These are phyloP conservation scores for Natator depressus DNA, from an alignment of 2,113 vertebrate species.

Conservation along the genomic window DNA sequence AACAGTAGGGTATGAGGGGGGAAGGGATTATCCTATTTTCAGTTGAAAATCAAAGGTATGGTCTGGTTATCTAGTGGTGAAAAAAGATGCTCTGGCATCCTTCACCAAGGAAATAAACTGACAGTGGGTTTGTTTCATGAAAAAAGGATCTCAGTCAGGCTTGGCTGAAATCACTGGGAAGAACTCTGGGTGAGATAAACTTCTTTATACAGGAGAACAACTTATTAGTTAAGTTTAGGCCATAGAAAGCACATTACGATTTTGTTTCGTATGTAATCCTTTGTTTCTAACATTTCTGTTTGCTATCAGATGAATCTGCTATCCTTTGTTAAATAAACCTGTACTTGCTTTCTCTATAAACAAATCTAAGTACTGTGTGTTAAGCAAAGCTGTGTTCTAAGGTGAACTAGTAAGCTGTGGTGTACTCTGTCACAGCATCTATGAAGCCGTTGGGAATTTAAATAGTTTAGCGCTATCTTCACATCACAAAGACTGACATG, in stretches of 20 bases:
- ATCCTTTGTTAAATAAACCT: neutral
- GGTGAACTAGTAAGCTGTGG: neutral
- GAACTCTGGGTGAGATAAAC: neutral
- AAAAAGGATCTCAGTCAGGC: neutral
- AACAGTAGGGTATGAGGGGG: too few relatives aligned
- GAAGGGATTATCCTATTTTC: too few relatives aligned
- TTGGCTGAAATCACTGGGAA: neutral
- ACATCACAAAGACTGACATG: neutral
- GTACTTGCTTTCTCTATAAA: neutral
- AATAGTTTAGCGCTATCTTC: neutral
- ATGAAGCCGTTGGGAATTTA: neutral
- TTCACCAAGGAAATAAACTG: too few relatives aligned
- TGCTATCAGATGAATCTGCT: neutral
- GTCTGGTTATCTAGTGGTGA: too few relatives aligned
- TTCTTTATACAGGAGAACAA: neutral
- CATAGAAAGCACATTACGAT: neutral
- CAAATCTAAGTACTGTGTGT: neutral
- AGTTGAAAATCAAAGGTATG: too few relatives aligned
- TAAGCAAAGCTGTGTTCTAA: neutral
- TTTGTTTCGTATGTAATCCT: neutral
- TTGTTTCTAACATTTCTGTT: neutral
- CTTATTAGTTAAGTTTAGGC: neutral
- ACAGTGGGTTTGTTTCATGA: neutral
- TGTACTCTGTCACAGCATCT: neutral
- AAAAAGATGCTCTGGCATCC: too few relatives aligned